Evolutionary conservation across 2,888 invertebrate species (phyloP), one percentile per base, ranked within the genome.

Genomic region (Lymantria monacha): DNA sequence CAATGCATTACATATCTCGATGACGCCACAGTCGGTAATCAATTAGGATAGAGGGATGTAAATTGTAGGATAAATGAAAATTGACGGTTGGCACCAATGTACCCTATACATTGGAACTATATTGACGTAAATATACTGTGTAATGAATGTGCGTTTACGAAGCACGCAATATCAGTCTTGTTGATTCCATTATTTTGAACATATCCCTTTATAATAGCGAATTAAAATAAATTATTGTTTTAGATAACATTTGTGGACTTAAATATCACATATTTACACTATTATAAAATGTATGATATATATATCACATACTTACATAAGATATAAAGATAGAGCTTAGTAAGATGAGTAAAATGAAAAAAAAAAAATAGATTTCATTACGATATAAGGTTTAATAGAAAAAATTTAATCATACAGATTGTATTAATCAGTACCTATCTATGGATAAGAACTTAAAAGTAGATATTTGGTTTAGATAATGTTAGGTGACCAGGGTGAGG

Each of bases 401-500:
- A 79, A n/a, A 83, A 80, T 71, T 79, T 80, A 83, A 83, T 85
- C 85, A 80, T 82, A 85, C 80, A 85, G 79, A 83, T 81, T 81
- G 86, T 85, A 84, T 87, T 82, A 83, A 81, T 84, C 84, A 75
- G 76, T 85, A 84, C 80, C 81, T 84, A 81, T 76, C 64, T 85
- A 84, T 75, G 72, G 5, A 67, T 86, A 85, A 85, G 83, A 79
- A 77, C 81, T 83, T 86, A 83, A 85, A 79, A 76, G 87, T 87
- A 87, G 83, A 79, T 83, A 85, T 83, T 88, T 82, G 87, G 85
- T 86, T 86, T 88, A 89, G 84, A 85, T 88, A 88, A 87, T 81
- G 85, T 87, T 91, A 91, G 90, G 91, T 78, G 90, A 91, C 91
- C 91, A 91, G 91, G 91, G 91, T 91, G 91, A 84, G 91, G 89